Base-by-base conservation (phyloP, 2,888 invertebrate genomes). In the Cataglyphis rosenhaueri region DNA sequence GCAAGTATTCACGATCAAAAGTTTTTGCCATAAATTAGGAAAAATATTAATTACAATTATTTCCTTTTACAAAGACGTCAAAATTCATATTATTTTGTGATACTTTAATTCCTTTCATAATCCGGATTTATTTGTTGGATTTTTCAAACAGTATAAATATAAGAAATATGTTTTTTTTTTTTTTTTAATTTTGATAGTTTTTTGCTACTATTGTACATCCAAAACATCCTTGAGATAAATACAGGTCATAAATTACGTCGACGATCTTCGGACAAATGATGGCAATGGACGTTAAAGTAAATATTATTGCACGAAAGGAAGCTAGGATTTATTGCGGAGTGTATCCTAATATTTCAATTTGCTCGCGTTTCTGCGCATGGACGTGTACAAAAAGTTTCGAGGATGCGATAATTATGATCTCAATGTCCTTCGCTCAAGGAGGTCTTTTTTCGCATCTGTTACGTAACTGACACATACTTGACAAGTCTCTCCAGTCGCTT, bases 401-500 rank as follows among this genome's bases (percentile, higher is more conserved):
- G 64, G 81, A 71, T 73, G 25, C n/a, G 38, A 35, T 61, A 44
- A 81, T 74, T 74, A 81, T 35, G 61, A 62, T 15, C 44, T 35
- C 61, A 44, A 44, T 12, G 52, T 66, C 29, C 38, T 52, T 55
- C 64, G 52, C 44, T 61, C 70, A 83, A 57, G 71, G 48, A 71
- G 38, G n/a, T n/a, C 57, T 71, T 55, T 83, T 61, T 66, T 55
- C 59, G 35, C 55, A 44, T 9, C 2, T 44, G 32, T 84, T 81
- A 73, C 66, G 62, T 55, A 74, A 84, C 25, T 81, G 55, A 35
- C 35, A 6, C 35, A 6, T 35, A 35, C 35, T 81, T 84, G 83
- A 79, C 79, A 64, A 79, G 64, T 79, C 57, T 38, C 10, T 25
- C 35, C 38, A 44, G 21, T 44, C 38, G 10, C 29, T 38, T 5